Evolutionary conservation across 1,140 invertebrate genomes (phyloP), one percentile per base, ranked within the genome.

Genomic region (Cydia fagiglandana): DNA sequence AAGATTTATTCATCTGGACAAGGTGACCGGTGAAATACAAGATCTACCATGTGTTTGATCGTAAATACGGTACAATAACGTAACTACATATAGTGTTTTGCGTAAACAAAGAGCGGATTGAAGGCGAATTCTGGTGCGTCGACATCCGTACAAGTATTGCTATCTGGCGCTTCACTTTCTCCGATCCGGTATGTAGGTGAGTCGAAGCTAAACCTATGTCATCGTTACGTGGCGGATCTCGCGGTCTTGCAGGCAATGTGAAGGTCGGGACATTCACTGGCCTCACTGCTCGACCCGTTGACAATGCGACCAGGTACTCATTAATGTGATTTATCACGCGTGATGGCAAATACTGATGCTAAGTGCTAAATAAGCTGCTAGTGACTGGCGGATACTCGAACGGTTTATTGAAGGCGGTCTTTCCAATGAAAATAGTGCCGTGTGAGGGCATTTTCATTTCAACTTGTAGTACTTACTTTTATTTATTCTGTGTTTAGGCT

Each of bases 201-300:
- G 76, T 64, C 64, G 75, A 73, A 66, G 76, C 74, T 76, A 81
- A 78, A 79, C 80, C 79, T 83, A 78, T 81, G 80, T 75, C 61
- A 68, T 77, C 76, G 78, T 87, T 86, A 84, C 83, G 84, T 86
- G 85, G 79, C 81, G 77, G 77, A 80, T 83, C 78, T 83, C 77
- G 20, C 17, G 79, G 78, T 70, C 77, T 75, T 50, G 47, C 64
- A 74, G 80, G 78, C 88, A 88, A 86, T 88, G 84, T 87, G 88
- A 89, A 90, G 88, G 88, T 78, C 86, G 82, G 64, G 76, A 81
- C 86, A 77, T 85, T 88, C 86, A 84, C 84, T 82, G 78, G 77
- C 81, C 81, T 87, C 80, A 80, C 56, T 75, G 77, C 76, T 45
- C 20, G 45, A 34, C 41, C 38, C 38, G 28, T 38, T 53, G 41